phyloP scores from a whole-genome alignment of 2,888 invertebrate genomes.

The Pogonocherus hispidulus region DNA sequence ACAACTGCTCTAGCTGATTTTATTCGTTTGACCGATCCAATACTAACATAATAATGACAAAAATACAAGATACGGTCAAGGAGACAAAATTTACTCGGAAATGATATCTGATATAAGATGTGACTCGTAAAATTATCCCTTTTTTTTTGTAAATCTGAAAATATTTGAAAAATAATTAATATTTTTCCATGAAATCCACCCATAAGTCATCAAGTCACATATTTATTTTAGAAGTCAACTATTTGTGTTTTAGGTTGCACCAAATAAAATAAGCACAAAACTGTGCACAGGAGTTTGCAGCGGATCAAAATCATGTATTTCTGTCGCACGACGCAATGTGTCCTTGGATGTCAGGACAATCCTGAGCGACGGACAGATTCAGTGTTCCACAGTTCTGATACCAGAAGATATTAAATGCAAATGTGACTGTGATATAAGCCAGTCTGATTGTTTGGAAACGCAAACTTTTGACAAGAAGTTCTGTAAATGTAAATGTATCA shows the following conservation, averaged over 20 bases:
- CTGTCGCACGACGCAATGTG: constrained; percentile 29
- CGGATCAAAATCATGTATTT: constrained; percentile 37
- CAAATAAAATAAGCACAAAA: constrained; percentile 38
- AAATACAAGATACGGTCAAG: too few species aligned
- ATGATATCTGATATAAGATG: too few species aligned
- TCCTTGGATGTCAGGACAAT: constrained; percentile 31
- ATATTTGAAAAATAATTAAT: too few species aligned
- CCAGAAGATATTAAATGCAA: constrained; percentile 40
- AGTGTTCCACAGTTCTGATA: constrained; percentile 38
- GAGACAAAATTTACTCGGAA: too few species aligned
- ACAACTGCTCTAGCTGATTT: too few species aligned
- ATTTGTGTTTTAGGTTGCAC: constrained; percentile 27
- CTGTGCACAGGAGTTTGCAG: constrained; percentile 38
- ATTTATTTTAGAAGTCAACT: too few species aligned
- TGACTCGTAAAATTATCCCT: too few species aligned
- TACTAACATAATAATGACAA: too few species aligned
- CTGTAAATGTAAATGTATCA: constrained; percentile 43
- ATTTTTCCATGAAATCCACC: too few species aligned
- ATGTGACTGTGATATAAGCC: constrained; percentile 37
- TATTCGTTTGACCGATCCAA: too few species aligned
- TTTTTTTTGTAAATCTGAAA: too few species aligned
- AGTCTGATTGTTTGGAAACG: constrained; percentile 20
- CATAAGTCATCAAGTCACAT: too few species aligned
- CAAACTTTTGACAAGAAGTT: constrained; percentile 41
- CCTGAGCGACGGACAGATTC: constrained; percentile 18